Conservation (phyloP, 2,888 invertebrate species). For the Thymelicus lineola region DNA sequence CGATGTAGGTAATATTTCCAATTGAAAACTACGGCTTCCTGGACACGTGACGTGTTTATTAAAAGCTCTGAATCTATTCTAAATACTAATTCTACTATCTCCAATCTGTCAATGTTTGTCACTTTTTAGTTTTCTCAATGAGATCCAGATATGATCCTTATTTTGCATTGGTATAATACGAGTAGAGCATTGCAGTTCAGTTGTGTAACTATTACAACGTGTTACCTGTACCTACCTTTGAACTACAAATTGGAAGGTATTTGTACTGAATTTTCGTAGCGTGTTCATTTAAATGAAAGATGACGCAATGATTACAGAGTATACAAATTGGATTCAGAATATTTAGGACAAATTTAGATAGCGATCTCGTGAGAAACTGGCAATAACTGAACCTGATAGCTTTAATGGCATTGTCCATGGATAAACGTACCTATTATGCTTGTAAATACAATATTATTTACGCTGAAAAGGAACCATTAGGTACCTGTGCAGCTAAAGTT, state of each 20-base stretch:
- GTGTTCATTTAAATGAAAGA: constrained; percentile 15
- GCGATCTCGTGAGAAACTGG: constrained; percentile 22
- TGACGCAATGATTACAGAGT: constrained; percentile 24
- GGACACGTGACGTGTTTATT: no score
- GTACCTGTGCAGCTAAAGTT: no score
- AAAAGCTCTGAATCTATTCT: no score
- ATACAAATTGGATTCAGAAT: constrained; percentile 25
- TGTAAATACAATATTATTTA: no score
- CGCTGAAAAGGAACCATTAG: no score
- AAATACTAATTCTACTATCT: no score
- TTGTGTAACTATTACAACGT: no score
- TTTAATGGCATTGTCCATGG: not conserved
- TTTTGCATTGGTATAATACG: no score
- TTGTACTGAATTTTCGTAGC: constrained; percentile 9
- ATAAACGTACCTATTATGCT: not conserved
- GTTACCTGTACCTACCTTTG: not conserved
- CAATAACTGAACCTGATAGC: not conserved
- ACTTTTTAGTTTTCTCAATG: no score
- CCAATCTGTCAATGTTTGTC: no score
- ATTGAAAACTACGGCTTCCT: not conserved
- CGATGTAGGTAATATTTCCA: not conserved
- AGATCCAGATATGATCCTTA: no score
- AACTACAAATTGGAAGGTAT: constrained; percentile 6
- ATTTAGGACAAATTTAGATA: constrained; percentile 23
- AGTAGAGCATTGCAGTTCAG: no score